Evolutionary conservation across 2,113 vertebrate species (phyloP), one percentile per base, ranked within the genome.

Genomic region (Gopherus flavomarginatus): DNA sequence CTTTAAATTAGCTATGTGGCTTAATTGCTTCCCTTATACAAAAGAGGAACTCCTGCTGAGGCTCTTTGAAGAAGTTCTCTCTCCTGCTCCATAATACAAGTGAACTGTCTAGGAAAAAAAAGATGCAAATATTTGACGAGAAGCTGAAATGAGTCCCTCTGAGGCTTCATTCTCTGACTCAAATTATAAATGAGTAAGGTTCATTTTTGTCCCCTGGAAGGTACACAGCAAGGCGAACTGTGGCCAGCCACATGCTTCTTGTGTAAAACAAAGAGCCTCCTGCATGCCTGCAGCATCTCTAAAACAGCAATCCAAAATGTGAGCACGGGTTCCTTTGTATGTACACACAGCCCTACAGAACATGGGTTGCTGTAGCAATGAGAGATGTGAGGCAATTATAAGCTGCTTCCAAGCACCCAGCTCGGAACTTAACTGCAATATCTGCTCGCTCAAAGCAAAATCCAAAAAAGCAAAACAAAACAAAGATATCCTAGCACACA

Each of bases 131-230:
- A 50, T 29, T 35, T 7, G 44, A 85, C 56, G 29, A 88, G 90
- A 94, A 91, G 87, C 83, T 84, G 59, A 90, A 94, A 90, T 1
- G 1, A 50, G 42, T 56, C 38, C 27, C 83, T 47, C 82, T 26
- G 35, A 83, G 95, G 85, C 57, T 95, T 95, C 42, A 4, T 44
- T 62, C 81, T 85, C 75, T 54, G 38, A 57, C 50, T 84, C 31
- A 57, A 59, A 27, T 13, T 29, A 47, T 11, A 47, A 86, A 78
- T 38, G 78, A 49, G 8, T 11, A 78, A 27, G 75, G 42, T 62
- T 47, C 7, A 24, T 16, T 31, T 2, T 27, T 27, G 22, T 93
- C 98, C 98, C 98, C 98, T 98, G 98, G 98, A 98, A 98, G 98
- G 90, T 96, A 97, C 97, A 98, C 93, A 93, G 84, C 84, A 89